phyloP scores from a whole-genome alignment of 2,888 invertebrate species.

The Spisula solida region DNA sequence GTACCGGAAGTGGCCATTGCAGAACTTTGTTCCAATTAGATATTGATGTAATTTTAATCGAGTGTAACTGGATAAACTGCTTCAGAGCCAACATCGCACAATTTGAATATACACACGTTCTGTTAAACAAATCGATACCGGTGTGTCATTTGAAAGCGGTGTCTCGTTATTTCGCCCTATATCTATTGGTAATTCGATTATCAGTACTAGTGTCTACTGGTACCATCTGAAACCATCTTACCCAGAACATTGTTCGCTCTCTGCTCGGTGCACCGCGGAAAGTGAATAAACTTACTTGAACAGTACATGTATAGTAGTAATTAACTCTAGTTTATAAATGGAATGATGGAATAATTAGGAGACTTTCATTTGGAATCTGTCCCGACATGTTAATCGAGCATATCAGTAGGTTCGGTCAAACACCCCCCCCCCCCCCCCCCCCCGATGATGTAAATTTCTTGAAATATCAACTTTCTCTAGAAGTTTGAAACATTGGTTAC shows the following conservation, averaged over 20 bases:
- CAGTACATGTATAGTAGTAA: no score
- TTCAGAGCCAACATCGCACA: neutral
- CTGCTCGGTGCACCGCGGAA: neutral
- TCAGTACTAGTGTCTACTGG: neutral
- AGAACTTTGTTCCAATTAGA: neutral
- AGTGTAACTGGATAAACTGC: neutral
- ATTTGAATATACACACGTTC: neutral
- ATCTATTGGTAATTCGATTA: neutral
- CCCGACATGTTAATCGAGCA: no score
- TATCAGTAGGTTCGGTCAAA: no score
- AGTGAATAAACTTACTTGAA: neutral
- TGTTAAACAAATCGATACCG: neutral
- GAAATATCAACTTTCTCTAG: no score
- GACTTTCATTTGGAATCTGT: no score
- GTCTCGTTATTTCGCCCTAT: neutral
- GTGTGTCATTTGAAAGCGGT: neutral
- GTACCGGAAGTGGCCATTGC: neutral
- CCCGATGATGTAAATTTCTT: no score
- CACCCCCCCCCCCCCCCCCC: no score
- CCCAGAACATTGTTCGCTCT: neutral
- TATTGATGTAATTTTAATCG: neutral
- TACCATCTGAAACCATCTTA: neutral
- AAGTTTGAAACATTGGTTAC: no score
- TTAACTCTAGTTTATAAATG: no score
- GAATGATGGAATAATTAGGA: no score